Evolutionary conservation across 1,140 invertebrate genomes (phyloP).

Genomic region (Drosophila takahashii): DNA sequence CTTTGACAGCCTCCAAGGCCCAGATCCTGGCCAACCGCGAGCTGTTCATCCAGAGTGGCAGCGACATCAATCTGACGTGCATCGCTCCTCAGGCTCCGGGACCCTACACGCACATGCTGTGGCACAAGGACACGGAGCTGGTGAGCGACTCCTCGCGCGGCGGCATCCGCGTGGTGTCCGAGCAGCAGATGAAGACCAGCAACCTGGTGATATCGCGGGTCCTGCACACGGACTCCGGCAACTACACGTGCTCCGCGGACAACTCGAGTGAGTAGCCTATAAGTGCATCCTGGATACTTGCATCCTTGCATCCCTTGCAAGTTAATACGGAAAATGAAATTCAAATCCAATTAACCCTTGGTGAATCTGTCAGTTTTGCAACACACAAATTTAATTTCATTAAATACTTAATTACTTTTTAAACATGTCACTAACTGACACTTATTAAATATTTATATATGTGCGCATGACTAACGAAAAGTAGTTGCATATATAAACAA

Average conservation of each 20-base stretch:
- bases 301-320: not conserved
- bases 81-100: conserved; percentile 93
- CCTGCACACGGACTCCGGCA: conserved; percentile 91
- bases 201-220: conserved; percentile 92
- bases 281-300: not conserved
- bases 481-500: not conserved
- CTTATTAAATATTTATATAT: conserved; percentile 1
- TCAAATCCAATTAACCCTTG: not conserved
- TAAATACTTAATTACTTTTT: conserved; percentile 2
- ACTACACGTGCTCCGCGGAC: conserved; percentile 93
- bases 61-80: conserved; percentile 96
- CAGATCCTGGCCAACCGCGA: conserved; percentile 94
- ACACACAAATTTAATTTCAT: conserved; percentile 1
- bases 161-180: conserved; percentile 94
- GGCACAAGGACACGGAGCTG: conserved; percentile 94
- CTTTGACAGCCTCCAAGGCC: conserved; percentile 92
- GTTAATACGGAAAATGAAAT: not conserved
- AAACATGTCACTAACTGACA: not conserved
- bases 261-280: conserved; percentile 86
- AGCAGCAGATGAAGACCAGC: conserved; percentile 93
- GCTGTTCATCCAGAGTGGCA: conserved; percentile 94
- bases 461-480: not conserved
- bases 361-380: not conserved
- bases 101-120: conserved; percentile 95
- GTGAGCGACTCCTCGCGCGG: conserved; percentile 95